Evolutionary conservation across 2,888 invertebrate species (phyloP).

Genomic region (Germaria angustata): DNA sequence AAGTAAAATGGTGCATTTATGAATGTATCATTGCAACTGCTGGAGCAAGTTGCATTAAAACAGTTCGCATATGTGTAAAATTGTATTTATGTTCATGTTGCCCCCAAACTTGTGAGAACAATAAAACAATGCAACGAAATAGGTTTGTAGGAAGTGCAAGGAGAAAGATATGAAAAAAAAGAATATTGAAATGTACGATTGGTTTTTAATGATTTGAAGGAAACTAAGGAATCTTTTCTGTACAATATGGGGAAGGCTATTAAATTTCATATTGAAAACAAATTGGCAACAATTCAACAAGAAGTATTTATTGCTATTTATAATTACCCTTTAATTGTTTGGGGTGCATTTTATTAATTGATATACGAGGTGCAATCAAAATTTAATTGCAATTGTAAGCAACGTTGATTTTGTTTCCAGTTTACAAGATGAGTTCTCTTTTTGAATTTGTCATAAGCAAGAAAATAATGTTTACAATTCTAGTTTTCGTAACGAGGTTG

Average conservation of each 20-base stretch:
- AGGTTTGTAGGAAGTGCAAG: conserved; percentile 6
- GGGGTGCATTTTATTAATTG: neutral
- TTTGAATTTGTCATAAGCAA: too few species aligned
- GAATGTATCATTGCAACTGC: conserved; percentile 26
- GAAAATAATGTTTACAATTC: too few species aligned
- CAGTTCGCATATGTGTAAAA: neutral
- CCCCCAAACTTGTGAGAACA: neutral
- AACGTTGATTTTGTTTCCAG: too few species aligned
- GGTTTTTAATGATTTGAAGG: neutral
- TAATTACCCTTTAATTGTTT: conserved; percentile 30
- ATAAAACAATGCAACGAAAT: neutral
- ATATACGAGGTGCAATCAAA: too few species aligned
- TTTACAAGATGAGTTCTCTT: too few species aligned
- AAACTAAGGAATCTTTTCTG: neutral
- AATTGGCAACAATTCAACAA: conserved; percentile 32
- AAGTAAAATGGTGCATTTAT: conserved; percentile 42
- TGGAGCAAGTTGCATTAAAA: conserved; percentile 37
- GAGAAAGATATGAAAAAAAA: neutral
- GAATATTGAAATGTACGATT: neutral
- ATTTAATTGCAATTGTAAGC: too few species aligned
- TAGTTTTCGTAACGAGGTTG: too few species aligned
- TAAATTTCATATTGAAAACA: conserved; percentile 15
- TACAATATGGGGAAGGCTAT: neutral
- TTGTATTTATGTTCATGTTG: neutral
- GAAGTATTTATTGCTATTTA: conserved; percentile 38